Conservation (phyloP, 2,797 vertebrate genomes). For the Gymnoscopelus microlampas region DNA sequence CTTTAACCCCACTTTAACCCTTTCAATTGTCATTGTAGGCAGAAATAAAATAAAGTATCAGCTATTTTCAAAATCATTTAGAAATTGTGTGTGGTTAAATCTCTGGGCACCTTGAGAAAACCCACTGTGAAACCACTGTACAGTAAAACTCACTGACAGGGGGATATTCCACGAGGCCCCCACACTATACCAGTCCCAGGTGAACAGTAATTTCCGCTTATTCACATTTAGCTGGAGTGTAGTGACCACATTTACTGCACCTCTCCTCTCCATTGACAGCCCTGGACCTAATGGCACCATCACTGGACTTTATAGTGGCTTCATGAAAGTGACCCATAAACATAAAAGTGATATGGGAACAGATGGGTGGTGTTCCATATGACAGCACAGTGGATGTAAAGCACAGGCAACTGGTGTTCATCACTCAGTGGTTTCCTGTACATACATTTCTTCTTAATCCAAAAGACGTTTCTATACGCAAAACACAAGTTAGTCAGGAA, state of each 20-base stretch:
- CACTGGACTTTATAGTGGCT: constrained; percentile 50
- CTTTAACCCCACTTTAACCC: no score
- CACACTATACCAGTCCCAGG: not conserved
- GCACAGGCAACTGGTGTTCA: constrained; percentile 7
- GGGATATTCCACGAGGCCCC: no score
- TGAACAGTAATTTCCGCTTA: constrained; percentile 19
- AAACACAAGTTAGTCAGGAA: no score
- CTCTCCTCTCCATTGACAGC: constrained; percentile 28
- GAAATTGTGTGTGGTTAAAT: no score
- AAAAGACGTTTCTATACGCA: not conserved
- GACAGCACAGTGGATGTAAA: constrained; percentile 33
- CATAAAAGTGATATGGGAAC: constrained; percentile 53
- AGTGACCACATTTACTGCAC: constrained; percentile 7
- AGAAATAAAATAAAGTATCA: no score
- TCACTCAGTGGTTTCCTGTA: not conserved
- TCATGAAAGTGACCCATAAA: constrained; percentile 52
- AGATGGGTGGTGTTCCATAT: constrained; percentile 42
- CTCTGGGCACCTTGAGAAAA: no score
- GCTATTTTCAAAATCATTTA: no score
- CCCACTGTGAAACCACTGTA: no score
- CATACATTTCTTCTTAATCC: not conserved
- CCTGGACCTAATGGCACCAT: constrained; percentile 32
- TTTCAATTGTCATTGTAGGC: no score
- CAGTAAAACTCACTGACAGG: no score
- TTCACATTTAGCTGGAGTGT: constrained; percentile 29